Conservation (phyloP, 1,140 invertebrate genomes). For the Rhizoglyphus robini region DNA sequence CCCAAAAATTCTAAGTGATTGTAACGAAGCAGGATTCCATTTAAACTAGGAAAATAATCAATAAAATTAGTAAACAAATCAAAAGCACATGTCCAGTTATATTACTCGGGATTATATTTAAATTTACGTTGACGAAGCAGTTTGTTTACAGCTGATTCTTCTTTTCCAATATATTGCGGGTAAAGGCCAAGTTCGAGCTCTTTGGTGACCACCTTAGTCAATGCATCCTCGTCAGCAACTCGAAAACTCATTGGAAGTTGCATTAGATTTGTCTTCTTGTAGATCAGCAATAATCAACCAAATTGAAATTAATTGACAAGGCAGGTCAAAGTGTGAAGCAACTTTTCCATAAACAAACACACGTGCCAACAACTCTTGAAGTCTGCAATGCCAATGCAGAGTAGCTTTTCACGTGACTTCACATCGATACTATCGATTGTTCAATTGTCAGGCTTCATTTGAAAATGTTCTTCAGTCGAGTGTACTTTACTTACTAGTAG, state of each 20-base stretch:
- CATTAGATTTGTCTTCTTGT: not conserved
- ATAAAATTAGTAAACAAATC: not conserved
- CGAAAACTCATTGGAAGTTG: not conserved
- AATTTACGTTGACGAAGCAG: constrained; percentile 1
- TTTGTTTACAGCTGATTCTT: constrained; percentile 8
- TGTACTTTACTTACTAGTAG: no score
- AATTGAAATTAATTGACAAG: no score
- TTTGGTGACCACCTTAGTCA: not conserved
- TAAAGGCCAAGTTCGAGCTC: constrained; percentile 10
- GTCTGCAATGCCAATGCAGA: no score
- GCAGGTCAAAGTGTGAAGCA: no score
- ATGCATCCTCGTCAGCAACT: constrained; percentile 1
- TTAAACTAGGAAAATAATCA: not conserved
- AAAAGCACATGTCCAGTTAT: constrained; percentile 3
- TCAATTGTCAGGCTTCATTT: no score
- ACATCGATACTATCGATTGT: no score
- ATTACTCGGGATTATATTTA: constrained; percentile 18
- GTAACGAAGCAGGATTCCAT: constrained; percentile 5
- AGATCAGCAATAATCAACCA: no score
- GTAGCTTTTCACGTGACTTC: no score
- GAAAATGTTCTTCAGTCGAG: no score
- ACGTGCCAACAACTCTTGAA: no score
- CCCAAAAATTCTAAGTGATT: constrained; percentile 7
- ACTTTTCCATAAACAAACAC: no score
- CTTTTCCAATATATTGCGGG: constrained; percentile 16